Base-by-base conservation (phyloP, 35 echinoderm and acorn worm species). In the Lytechinus pictus region DNA sequence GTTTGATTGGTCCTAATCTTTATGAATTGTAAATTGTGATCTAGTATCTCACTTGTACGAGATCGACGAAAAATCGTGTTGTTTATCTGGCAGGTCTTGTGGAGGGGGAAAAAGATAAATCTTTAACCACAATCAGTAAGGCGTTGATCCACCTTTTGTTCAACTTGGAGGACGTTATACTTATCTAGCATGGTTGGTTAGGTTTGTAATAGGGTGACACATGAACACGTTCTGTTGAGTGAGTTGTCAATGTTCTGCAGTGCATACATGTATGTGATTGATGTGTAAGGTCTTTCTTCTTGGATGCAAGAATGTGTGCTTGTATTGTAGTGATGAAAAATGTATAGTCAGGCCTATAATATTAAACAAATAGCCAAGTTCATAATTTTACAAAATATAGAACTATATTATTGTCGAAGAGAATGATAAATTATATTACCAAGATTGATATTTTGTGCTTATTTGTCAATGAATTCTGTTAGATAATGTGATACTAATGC, bases 191-290 rank as follows among this genome's bases (percentile, higher is more conserved):
- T 54, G 88, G 29, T 52, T 90, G 88, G 52, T 90, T 90, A 53
- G 24, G 87, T 53, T 53, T 89, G 87, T 52, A 90, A 90, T 33
- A 54, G 88, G 88, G 28, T 90, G 88, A 90, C 88, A 90, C 88
- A 90, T 90, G 12, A 90, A n/a, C 88, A 90, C 27, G 88, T 51
- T 90, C 28, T 90, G 16, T 90, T 90, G 88, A 90, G 29, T 90
- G 56, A 58, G 9, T 6, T 44, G 87, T 89, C 87, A 52, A 21
- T 71, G 14, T 66, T 19, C 8, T 58, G 13, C 9, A 11, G 13
- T 9, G 9, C 9, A 13, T 58, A 57, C 8, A 1, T 9, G 55
- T 55, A 11, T 71, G 1, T 71, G 61, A 71, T 71, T 71, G 61
- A 71, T 21, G 60, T 66, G 16, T 21, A n/a, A n/a, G 19, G 61